These are phyloP conservation scores for Garra rufa DNA, from an alignment of 2,113 vertebrate species.

Conservation along the genomic window DNA sequence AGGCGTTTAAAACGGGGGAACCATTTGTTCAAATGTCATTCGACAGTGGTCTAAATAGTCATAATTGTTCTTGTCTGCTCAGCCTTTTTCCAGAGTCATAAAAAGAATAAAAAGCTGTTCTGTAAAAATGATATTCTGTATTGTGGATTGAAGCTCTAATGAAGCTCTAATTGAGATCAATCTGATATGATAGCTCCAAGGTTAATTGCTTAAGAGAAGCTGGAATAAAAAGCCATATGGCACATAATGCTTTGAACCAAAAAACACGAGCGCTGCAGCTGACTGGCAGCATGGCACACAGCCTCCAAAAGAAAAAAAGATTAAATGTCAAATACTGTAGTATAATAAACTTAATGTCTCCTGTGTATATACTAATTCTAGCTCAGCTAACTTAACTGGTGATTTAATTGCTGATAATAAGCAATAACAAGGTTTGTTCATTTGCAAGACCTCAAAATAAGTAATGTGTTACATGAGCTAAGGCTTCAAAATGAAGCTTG, in stretches of 20 bases:
- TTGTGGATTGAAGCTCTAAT: conserved; percentile 34
- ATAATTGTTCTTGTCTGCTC: conserved; percentile 37
- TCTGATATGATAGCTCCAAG: conserved; percentile 16
- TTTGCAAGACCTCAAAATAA: neutral
- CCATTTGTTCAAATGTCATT: conserved; percentile 44
- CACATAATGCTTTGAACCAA: conserved; percentile 10
- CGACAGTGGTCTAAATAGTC: conserved; percentile 29
- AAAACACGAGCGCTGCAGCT: neutral
- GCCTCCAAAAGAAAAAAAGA: neutral
- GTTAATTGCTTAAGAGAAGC: conserved; percentile 8
- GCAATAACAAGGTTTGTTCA: neutral
- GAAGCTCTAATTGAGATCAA: conserved; percentile 40
- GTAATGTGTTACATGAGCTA: conserved; percentile 11
- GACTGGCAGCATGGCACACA: neutral
- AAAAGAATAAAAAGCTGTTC: conserved; percentile 24
- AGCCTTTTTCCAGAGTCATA: conserved; percentile 36
- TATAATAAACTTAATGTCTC: neutral
- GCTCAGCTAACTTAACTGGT: neutral
- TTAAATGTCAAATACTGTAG: conserved; percentile 3
- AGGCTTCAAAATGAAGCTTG: conserved; percentile 33
- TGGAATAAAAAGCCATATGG: conserved; percentile 17
- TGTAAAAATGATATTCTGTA: conserved; percentile 26
- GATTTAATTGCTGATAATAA: conserved; percentile 33
- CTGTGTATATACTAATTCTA: conserved; percentile 25
- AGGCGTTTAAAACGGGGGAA: neutral